These are phyloP conservation scores for Seriola aureovittata DNA, from an alignment of 2,113 vertebrate species.

Conservation along the genomic window DNA sequence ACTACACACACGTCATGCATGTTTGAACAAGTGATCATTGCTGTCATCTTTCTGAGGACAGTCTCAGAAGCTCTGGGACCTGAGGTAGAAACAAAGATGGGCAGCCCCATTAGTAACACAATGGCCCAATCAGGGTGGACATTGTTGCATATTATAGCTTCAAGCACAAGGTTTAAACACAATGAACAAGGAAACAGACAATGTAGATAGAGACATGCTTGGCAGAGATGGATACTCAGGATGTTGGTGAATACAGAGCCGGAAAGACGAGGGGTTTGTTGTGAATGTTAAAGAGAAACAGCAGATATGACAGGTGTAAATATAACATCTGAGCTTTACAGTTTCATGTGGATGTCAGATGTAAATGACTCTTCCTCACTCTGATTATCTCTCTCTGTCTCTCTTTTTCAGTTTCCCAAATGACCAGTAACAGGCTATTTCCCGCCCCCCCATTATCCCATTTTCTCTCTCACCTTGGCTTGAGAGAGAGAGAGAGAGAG, in stretches of 20 bases:
- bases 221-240: constrained; percentile 7
- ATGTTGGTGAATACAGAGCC: background rate
- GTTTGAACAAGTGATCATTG: too few species aligned
- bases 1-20: too few species aligned
- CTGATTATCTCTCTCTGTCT: background rate
- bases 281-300: background rate
- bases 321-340: background rate
- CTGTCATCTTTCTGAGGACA: too few species aligned
- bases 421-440: constrained; percentile 30
- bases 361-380: background rate
- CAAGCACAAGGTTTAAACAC: background rate
- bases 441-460: constrained; percentile 36
- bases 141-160: background rate
- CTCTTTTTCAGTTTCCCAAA: constrained; percentile 6
- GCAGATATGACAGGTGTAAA: background rate
- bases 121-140: background rate
- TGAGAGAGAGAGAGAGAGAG: background rate
- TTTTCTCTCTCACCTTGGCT: constrained; percentile 31
- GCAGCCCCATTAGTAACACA: too few species aligned
- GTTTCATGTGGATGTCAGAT: background rate
- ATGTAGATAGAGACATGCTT: background rate
- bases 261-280: background rate
- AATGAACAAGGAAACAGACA: constrained; percentile 13
- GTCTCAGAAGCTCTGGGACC: too few species aligned
- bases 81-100: too few species aligned